Evolutionary conservation across 2,113 vertebrate genomes (phyloP).

Genomic region (Acrocephalus kingi): DNA sequence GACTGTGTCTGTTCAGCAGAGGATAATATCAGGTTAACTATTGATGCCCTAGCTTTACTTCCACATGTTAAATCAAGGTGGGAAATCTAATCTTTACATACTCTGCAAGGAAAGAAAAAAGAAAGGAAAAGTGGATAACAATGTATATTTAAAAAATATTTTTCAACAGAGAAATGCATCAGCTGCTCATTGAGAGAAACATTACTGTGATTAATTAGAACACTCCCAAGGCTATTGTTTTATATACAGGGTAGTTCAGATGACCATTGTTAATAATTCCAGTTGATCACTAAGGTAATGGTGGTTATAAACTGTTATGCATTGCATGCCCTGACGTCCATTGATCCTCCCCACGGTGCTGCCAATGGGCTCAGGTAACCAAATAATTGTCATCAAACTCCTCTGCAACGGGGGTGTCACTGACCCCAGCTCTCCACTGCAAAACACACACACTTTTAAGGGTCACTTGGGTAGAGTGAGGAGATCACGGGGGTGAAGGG

Average conservation of each 20-base stretch:
- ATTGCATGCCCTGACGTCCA: background rate
- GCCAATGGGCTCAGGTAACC: background rate
- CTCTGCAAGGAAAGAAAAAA: background rate
- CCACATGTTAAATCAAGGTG: slow-evolving; percentile 33
- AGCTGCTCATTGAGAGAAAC: background rate
- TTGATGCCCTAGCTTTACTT: slow-evolving; percentile 64
- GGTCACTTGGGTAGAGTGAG: background rate
- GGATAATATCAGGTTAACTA: slow-evolving; percentile 68
- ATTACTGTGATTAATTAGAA: background rate
- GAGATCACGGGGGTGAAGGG: background rate
- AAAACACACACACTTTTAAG: background rate
- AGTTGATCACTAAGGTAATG: background rate
- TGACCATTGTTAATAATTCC: slow-evolving; percentile 1
- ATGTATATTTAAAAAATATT: background rate
- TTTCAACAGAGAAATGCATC: background rate
- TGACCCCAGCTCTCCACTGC: background rate
- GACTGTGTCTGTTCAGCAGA: slow-evolving; percentile 56
- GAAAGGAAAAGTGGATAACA: background rate
- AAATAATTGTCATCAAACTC: background rate
- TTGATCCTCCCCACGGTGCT: background rate
- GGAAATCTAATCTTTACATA: slow-evolving; percentile 64
- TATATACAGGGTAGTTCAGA: background rate
- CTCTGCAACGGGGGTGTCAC: background rate
- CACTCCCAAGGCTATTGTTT: background rate
- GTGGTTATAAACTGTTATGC: background rate